Conservation (phyloP, 2,888 invertebrate species). For the Idaea dimidiata region DNA sequence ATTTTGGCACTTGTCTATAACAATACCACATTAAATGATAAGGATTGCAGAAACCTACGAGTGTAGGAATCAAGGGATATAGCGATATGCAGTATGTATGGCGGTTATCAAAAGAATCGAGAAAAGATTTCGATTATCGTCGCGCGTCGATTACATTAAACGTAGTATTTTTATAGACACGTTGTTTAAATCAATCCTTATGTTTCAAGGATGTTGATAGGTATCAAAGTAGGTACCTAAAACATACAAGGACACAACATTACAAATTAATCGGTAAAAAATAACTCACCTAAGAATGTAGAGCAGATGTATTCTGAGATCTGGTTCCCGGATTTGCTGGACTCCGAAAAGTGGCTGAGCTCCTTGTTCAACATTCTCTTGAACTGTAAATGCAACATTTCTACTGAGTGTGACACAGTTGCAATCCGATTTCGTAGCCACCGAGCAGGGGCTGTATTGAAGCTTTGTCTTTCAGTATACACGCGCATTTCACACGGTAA, state of each 20-base stretch:
- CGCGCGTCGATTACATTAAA: no score
- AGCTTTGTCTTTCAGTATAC: constrained; percentile 68
- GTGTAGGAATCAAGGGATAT: no score
- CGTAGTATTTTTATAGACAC: no score
- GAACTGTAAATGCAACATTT: constrained; percentile 88
- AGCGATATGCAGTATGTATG: no score
- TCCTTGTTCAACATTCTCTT: constrained; percentile 99
- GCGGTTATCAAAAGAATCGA: no score
- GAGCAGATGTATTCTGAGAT: constrained; percentile 99
- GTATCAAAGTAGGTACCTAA: background rate
- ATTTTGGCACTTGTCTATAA: no score
- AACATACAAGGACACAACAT: background rate
- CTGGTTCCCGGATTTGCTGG: constrained; percentile 99
- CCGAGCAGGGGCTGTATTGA: constrained; percentile 57
- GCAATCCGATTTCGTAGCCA: constrained; percentile 63
- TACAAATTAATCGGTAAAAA: constrained; percentile 10
- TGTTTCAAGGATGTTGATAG: no score
- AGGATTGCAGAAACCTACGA: no score
- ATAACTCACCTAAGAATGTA: constrained; percentile 96
- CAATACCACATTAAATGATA: no score
- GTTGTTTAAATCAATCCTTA: no score
- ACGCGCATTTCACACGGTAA: constrained; percentile 70
- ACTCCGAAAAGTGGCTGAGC: constrained; percentile 99
- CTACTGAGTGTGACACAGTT: constrained; percentile 70
- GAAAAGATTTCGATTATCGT: no score